Percentiles rank a stretch among this genome's conserved stretches.
These are phyloP conservation scores for Regulus satrapa DNA, from an alignment of 2,113 vertebrate species.

Conservation along the genomic window DNA sequence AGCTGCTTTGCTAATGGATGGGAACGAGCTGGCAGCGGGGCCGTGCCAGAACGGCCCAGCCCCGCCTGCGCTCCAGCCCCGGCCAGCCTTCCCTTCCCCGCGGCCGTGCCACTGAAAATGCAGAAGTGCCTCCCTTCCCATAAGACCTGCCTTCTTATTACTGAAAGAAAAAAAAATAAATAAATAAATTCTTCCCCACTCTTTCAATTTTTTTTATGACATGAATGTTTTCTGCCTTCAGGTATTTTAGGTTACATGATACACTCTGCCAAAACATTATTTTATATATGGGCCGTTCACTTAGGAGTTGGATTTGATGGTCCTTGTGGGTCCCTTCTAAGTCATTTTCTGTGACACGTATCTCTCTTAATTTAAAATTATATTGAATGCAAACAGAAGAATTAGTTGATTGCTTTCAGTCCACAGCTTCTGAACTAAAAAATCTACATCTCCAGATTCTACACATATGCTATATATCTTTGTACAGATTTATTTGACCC, in stretches of 20 bases:
- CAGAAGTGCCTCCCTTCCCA: not conserved
- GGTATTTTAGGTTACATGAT: not conserved
- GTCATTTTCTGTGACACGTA: not conserved
- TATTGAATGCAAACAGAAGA: not conserved
- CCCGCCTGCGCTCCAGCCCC: too few species aligned
- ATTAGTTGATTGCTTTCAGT: not conserved
- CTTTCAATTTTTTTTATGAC: not conserved
- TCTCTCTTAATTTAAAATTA: not conserved
- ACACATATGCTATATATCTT: not conserved
- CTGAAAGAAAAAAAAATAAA: too few species aligned
- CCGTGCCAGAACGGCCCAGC: too few species aligned
- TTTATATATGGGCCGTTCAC: not conserved
- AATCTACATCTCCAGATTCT: not conserved
- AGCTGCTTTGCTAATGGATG: not conserved
- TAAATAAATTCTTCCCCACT: not conserved
- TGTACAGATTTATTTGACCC: not conserved
- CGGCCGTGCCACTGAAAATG: too few species aligned
- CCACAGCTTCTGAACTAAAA: not conserved
- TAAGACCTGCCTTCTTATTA: not conserved
- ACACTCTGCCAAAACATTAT: not conserved
- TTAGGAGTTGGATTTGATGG: not conserved
- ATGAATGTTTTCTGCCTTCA: not conserved
- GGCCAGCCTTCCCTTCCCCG: too few species aligned
- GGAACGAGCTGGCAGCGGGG: rapidly evolving
- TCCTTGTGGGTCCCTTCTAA: not conserved